Base-by-base conservation (phyloP, 2,888 invertebrate species). In the Drosophila sordidapex region DNA sequence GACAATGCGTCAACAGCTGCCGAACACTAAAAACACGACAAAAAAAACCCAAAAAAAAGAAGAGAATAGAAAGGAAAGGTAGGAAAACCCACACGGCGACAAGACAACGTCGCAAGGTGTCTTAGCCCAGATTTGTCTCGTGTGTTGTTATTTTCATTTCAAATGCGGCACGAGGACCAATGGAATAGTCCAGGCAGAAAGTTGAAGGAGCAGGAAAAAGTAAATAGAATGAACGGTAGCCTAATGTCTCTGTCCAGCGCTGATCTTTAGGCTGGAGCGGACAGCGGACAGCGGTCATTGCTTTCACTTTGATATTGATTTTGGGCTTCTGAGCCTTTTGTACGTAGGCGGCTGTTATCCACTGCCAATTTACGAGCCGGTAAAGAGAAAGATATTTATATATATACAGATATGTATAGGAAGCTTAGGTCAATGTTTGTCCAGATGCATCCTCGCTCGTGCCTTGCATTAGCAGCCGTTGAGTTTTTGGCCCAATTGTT, bases 111-210 rank as follows among this genome's bases (percentile, higher is more conserved):
- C 38, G 85, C 85, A 86, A 86, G 85, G 85, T 86, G 85, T 89
- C 85, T 84, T 84, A 82, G 85, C 82, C 89, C 85, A 86, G 85
- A 86, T 86, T 86, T 86, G 85, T 87, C 89, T 84, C 89, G 85
- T 89, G 87, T 80, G 79, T 82, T 85, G 76, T 66, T 72, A 62
- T 65, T 62, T 72, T 65, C 58, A 49, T 65, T 61, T 49, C 54
- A 63, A 83, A 67, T 56, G 70, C 25, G 48, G 56, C 38, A 51
- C 54, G 8, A 68, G 60, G 29, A n/a, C 52, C 27, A 62, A 53
- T 48, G 51, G 56, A 3, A 49, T 1, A 21, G 61, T 49, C 18
- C 29, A 21, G 36, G 54, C 15, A 18, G 25, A 36, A 40, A 53
- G 3, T 51, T 54, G 33, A 25, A 36, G 66, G 4, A 63, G 63